Evolutionary conservation across 2,113 vertebrate genomes (phyloP).

Genomic region (Ptilonorhynchus violaceus): DNA sequence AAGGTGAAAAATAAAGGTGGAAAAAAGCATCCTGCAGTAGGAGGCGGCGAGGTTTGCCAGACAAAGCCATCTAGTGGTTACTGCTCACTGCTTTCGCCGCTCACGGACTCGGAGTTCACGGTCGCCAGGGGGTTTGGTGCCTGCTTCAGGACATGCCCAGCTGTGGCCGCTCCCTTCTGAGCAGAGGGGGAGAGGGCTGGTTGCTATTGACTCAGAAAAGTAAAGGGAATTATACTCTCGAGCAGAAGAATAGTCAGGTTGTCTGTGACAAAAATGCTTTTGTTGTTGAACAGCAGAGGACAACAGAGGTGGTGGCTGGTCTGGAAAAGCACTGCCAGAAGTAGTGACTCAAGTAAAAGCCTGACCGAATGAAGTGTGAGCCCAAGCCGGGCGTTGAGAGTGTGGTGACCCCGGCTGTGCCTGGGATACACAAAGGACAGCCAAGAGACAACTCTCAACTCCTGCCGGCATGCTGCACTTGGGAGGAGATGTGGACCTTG

Average conservation of each 20-base stretch:
- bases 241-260: background rate
- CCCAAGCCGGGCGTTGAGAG: background rate
- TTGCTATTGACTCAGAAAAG: background rate
- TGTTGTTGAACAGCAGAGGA: background rate
- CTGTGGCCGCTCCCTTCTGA: background rate
- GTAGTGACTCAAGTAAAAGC: background rate
- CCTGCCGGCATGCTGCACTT: background rate
- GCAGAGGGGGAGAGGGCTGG: background rate
- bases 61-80: slow-evolving; percentile 43
- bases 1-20: background rate
- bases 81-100: background rate
- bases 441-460: background rate
- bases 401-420: background rate
- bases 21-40: background rate
- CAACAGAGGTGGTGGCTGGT: background rate
- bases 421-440: fast-evolving
- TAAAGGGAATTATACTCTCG: background rate
- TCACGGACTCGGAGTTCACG: background rate
- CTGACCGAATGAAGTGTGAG: background rate
- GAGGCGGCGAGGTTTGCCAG: background rate
- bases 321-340: background rate
- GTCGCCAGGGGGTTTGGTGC: background rate
- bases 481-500: background rate
- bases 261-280: background rate
- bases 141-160: background rate